Evolutionary conservation across 2,113 vertebrate genomes (phyloP).

Genomic region (Brachyistius frenatus): DNA sequence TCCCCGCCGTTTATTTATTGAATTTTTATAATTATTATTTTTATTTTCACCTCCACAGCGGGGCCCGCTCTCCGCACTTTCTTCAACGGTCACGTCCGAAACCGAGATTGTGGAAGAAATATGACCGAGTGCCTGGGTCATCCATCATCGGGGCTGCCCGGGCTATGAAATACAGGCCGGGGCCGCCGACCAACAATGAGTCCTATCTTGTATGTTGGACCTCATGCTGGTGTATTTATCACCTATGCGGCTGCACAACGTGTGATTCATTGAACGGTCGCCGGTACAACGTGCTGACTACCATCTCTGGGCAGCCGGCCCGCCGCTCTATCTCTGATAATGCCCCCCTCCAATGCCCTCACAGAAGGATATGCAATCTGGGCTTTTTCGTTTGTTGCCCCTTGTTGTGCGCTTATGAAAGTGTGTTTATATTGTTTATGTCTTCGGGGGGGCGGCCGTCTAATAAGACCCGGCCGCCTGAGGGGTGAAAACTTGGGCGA

Average conservation of each 20-base stretch:
- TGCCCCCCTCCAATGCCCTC: conserved; percentile 17
- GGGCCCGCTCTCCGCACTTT: conserved; percentile 54
- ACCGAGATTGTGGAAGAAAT: conserved; percentile 81
- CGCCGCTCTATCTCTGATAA: conserved; percentile 52
- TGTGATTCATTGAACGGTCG: conserved; percentile 82
- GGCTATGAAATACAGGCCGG: conserved; percentile 79
- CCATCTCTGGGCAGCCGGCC: conserved; percentile 69
- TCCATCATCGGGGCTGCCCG: conserved; percentile 81
- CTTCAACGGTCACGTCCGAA: conserved; percentile 62
- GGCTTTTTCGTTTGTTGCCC: conserved; percentile 4
- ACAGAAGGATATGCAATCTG: conserved; percentile 29
- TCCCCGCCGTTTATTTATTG: not conserved
- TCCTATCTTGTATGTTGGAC: conserved; percentile 82
- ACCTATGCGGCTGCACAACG: conserved; percentile 75
- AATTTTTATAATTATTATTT: conserved; percentile 5
- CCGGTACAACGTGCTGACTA: conserved; percentile 80
- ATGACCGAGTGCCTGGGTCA: conserved; percentile 70
- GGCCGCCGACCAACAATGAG: conserved; percentile 77
- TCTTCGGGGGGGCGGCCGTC: conserved; percentile 6
- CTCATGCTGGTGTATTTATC: conserved; percentile 84
- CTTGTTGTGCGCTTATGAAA: conserved; percentile 38
- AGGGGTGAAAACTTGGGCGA: conserved; percentile 28
- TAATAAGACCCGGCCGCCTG: conserved; percentile 34
- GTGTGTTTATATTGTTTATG: conserved; percentile 35
- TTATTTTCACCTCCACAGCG: conserved; percentile 59